These are phyloP conservation scores for Drosophila mayri DNA, from an alignment of 1,140 invertebrate species.

Conservation along the genomic window DNA sequence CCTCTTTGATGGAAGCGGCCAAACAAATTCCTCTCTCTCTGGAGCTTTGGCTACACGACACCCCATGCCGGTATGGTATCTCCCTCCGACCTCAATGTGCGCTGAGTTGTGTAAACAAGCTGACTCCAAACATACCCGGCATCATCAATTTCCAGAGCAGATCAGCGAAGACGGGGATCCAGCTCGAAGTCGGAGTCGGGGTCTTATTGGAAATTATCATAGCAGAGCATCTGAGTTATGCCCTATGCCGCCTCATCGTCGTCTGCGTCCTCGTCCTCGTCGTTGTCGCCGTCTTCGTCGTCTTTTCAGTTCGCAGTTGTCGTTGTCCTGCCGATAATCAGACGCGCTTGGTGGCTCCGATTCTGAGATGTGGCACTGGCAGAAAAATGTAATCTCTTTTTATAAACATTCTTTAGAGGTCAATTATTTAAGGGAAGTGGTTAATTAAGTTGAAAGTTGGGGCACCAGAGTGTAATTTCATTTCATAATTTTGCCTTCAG, in stretches of 20 bases:
- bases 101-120: constrained; percentile 84
- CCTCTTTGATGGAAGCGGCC: constrained; percentile 74
- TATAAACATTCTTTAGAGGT: background rate
- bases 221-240: constrained; percentile 84
- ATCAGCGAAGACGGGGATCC: constrained; percentile 23
- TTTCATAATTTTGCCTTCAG: no score
- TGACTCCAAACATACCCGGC: constrained; percentile 82
- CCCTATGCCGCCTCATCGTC: constrained; percentile 63
- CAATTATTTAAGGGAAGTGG: background rate
- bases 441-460: no score
- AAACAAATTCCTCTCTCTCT: constrained; percentile 62
- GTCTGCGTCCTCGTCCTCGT: constrained; percentile 20
- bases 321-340: constrained; percentile 80
- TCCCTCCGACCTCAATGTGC: constrained; percentile 78
- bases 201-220: constrained; percentile 81
- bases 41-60: constrained; percentile 51
- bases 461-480: no score
- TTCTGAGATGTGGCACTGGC: constrained; percentile 36
- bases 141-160: constrained; percentile 75
- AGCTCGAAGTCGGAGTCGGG: background rate
- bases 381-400: background rate
- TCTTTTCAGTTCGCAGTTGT: constrained; percentile 41
- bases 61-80: constrained; percentile 35
- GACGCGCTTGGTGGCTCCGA: constrained; percentile 77
- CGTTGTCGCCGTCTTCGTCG: constrained; percentile 29